Percentiles rank a stretch among this genome's conserved stretches.
Evolutionary conservation across 2,888 invertebrate species (phyloP).

Genomic region (Phortica magna): DNA sequence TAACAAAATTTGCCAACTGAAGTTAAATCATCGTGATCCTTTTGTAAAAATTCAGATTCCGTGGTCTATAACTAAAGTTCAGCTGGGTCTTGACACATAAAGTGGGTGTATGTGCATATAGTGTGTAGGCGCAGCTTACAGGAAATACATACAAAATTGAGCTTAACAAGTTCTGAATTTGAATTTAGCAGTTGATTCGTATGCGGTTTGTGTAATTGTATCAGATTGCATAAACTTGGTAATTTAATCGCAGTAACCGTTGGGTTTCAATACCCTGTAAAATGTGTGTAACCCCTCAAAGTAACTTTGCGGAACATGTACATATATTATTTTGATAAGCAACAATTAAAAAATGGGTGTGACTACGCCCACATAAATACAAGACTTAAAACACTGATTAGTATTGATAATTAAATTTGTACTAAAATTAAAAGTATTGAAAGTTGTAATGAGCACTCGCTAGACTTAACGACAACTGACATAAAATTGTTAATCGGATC

Average conservation of each 20-base stretch:
- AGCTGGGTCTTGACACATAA: not conserved
- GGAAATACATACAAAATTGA: not conserved
- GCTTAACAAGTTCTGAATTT: not conserved
- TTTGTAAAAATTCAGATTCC: not conserved
- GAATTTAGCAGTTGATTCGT: not conserved
- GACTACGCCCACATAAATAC: no score
- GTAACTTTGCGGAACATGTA: no score
- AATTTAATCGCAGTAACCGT: no score
- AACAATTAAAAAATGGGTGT: no score
- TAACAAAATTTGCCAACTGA: not conserved
- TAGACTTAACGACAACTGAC: not conserved
- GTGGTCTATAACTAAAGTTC: not conserved
- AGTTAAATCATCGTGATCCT: not conserved
- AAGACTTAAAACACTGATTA: no score
- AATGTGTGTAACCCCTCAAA: no score
- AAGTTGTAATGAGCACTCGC: not conserved
- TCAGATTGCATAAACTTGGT: not conserved
- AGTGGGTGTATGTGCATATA: no score
- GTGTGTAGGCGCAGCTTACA: not conserved
- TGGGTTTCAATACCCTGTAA: no score
- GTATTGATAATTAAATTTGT: no score
- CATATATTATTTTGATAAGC: no score
- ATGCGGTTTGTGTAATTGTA: not conserved
- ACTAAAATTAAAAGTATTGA: no score
- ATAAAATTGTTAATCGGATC: conserved; percentile 61